A percentile compares a stretch with the other conserved stretches of the same genome.
These are phyloP conservation scores for Ferrisia virgata DNA, from an alignment of 2,888 invertebrate genomes.

Conservation along the genomic window DNA sequence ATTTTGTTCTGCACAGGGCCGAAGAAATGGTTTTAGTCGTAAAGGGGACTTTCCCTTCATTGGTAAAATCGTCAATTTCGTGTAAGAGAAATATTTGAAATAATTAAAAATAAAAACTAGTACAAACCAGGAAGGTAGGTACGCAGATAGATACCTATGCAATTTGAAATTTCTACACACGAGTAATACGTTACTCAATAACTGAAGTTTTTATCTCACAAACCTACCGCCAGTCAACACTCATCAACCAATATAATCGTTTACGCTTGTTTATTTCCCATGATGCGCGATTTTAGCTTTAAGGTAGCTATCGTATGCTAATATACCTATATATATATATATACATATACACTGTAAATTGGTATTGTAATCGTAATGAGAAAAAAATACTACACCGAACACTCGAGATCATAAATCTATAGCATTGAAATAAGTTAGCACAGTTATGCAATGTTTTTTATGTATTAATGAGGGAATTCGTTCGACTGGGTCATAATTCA, in stretches of 20 bases:
- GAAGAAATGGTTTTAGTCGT: too few species aligned
- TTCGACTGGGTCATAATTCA: not conserved
- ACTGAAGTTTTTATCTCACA: too few species aligned
- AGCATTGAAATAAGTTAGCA: constrained; percentile 1
- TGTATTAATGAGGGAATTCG: constrained; percentile 2
- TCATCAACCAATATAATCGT: not conserved
- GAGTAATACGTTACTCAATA: too few species aligned
- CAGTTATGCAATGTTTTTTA: constrained; percentile 12
- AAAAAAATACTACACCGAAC: not conserved
- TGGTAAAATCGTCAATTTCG: too few species aligned
- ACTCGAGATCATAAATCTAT: not conserved
- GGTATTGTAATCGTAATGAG: not conserved
- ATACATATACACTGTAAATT: not conserved
- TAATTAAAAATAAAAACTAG: too few species aligned
- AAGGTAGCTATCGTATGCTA: too few species aligned
- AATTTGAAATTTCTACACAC: too few species aligned
- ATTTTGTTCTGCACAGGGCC: too few species aligned
- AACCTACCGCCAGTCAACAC: not conserved
- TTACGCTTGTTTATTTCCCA: not conserved
- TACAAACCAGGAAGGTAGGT: too few species aligned
- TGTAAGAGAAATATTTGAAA: too few species aligned
- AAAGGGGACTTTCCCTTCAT: too few species aligned
- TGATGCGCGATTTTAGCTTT: not conserved
- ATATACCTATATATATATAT: not conserved
- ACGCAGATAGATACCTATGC: too few species aligned